Evolutionary conservation across 2,888 invertebrate species (phyloP).

Genomic region (Andrena minutula): DNA sequence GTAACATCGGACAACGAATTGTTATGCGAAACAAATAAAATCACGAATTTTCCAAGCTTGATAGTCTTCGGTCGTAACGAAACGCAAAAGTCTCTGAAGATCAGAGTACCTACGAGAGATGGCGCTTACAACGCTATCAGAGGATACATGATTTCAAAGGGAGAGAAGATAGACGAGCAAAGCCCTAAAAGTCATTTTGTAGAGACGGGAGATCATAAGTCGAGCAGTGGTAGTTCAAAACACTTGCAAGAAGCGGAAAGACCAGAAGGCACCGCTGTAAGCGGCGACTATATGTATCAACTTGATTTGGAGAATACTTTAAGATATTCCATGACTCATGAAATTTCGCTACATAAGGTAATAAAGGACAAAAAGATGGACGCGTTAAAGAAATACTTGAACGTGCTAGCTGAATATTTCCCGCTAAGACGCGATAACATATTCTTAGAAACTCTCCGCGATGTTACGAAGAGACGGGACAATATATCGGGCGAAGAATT

Average conservation of each 20-base stretch:
- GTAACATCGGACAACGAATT: constrained; percentile 87
- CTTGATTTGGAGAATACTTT: constrained; percentile 95
- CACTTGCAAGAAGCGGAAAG: constrained; percentile 56
- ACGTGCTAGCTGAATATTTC: constrained; percentile 91
- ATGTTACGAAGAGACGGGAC: constrained; percentile 86
- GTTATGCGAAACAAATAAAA: constrained; percentile 85
- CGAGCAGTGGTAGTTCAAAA: background rate
- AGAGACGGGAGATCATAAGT: constrained; percentile 21
- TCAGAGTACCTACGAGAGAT: constrained; percentile 85
- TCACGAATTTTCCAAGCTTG: constrained; percentile 87
- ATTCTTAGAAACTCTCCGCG: constrained; percentile 85
- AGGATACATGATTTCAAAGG: constrained; percentile 85
- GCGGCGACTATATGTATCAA: constrained; percentile 90
- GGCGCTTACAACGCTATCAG: constrained; percentile 86
- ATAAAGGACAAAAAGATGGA: constrained; percentile 90
- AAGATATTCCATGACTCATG: constrained; percentile 93
- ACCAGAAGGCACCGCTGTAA: constrained; percentile 80
- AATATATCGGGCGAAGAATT: constrained; percentile 88
- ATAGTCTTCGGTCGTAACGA: constrained; percentile 85
- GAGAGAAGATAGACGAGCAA: constrained; percentile 62
- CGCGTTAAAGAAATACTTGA: constrained; percentile 91
- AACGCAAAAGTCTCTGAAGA: constrained; percentile 83
- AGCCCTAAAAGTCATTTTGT: background rate
- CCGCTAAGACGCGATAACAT: constrained; percentile 89
- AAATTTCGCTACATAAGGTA: constrained; percentile 90